phyloP scores from a whole-genome alignment of 2,888 invertebrate species.

The Dexiosoma caninum region DNA sequence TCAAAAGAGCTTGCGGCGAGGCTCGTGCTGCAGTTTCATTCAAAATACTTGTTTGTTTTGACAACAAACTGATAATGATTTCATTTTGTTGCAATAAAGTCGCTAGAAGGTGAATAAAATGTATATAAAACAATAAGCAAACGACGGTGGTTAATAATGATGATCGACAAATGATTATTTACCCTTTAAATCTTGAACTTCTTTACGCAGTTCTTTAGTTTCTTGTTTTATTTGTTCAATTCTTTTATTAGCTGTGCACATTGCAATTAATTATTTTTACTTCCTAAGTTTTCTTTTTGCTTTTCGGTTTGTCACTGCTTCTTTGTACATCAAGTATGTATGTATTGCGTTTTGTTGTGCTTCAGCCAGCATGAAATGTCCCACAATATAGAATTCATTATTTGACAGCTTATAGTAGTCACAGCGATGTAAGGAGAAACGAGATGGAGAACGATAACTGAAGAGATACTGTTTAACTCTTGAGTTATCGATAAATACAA shows the following conservation, averaged over 20 bases:
- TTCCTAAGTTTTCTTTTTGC: background rate
- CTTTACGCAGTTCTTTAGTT: slow-evolving; percentile 41
- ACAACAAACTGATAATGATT: slow-evolving; percentile 41
- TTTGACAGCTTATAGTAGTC: slow-evolving; percentile 23
- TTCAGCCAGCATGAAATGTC: slow-evolving; percentile 42
- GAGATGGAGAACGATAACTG: slow-evolving; percentile 6
- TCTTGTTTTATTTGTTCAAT: slow-evolving; percentile 51
- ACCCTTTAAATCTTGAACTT: slow-evolving; percentile 51
- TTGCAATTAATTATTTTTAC: background rate
- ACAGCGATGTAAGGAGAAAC: slow-evolving; percentile 35
- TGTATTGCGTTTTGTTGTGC: slow-evolving; percentile 3
- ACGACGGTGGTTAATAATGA: background rate
- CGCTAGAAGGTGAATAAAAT: slow-evolving; percentile 2
- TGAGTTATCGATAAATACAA: slow-evolving; percentile 18
- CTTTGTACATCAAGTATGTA: slow-evolving; percentile 7
- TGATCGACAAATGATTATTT: background rate
- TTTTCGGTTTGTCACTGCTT: slow-evolving; percentile 4
- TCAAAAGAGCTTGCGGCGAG: slow-evolving; percentile 4
- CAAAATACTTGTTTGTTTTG: slow-evolving; percentile 44
- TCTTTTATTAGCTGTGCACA: slow-evolving; percentile 46
- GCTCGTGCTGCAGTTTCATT: slow-evolving; percentile 11
- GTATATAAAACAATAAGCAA: background rate
- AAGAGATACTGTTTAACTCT: background rate
- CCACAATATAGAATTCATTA: slow-evolving; percentile 40
- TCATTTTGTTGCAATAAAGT: slow-evolving; percentile 50